Conservation (phyloP, 1,140 invertebrate genomes). For the Parasteatoda tepidariorum region DNA sequence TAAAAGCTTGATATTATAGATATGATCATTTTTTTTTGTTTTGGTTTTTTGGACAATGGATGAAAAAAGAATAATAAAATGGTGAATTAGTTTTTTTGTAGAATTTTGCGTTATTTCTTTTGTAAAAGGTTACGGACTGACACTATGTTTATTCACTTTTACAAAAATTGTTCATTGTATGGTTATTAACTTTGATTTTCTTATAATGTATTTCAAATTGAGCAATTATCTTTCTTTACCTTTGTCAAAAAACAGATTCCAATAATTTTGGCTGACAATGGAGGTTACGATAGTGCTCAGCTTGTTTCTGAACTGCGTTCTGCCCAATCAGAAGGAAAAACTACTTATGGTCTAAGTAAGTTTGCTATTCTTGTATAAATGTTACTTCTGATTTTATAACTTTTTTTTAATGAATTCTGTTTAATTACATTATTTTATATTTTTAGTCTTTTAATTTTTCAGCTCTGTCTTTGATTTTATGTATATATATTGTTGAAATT, state of each 20-base stretch:
- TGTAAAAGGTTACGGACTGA: too few species aligned
- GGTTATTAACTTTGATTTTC: too few species aligned
- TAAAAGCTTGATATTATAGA: too few species aligned
- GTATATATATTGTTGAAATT: conserved; percentile 57
- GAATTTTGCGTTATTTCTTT: too few species aligned
- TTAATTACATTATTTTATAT: background rate
- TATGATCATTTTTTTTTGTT: too few species aligned
- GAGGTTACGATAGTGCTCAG: conserved; percentile 97
- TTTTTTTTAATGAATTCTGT: background rate
- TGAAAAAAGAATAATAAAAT: too few species aligned
- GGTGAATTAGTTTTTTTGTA: too few species aligned
- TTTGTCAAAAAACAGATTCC: too few species aligned
- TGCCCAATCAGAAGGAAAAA: conserved; percentile 82
- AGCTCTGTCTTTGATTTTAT: background rate
- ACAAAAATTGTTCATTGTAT: background rate
- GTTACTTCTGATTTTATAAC: conserved; percentile 12
- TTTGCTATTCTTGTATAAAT: background rate
- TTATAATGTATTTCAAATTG: too few species aligned
- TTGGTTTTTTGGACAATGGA: too few species aligned
- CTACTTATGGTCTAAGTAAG: conserved; percentile 85
- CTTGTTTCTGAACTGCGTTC: conserved; percentile 91
- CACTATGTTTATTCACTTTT: background rate
- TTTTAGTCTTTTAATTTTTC: background rate
- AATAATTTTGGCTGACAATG: conserved; percentile 97
- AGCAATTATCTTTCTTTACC: too few species aligned